Evolutionary conservation across 2,888 invertebrate species (phyloP), one percentile per base, ranked within the genome.

Genomic region (Troglohyphantes excavatus): DNA sequence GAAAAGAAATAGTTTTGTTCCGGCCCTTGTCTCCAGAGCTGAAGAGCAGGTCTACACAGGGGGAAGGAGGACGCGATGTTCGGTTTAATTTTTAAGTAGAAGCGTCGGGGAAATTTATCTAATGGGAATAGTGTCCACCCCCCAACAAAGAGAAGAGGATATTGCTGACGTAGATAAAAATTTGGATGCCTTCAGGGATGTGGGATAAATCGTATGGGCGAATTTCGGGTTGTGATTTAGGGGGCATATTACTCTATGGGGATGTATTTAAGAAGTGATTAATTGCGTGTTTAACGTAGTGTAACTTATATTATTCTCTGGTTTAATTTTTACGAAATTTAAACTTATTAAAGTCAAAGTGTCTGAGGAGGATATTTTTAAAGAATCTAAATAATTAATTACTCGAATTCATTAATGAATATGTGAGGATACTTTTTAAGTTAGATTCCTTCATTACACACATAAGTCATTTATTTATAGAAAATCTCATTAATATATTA

Each of bases 21-120:
- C 65, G 23, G 26, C 26, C 17, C 43, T 65, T 65, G 26, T 72
- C 21, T 46, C 72, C 46, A 33, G 13, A 65, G 65, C 13, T 13
- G 26, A 6, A 26, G 11, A 26, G 11, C 46, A 23, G 21, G 11
- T 78, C 78, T 26, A n/a, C 17, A 3, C 21, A 5, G 13, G 39
- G 39, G 13, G 17, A n/a, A 39, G 78, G 9, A 33, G 17, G 63
- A 26, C 75, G 61, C 61, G 78, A 39, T 63, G 65, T 63, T 43
- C 7, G 33, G 78, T 78, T 78, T 78, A 78, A 78, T 78, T 78
- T 78, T 78, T 78, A 78, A 65, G 78, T 78, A 78, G 39, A 26
- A 59, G 75, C 27, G 75, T 61, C 75, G 23, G 17, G 46, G 26
- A 72, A 72, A 43, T 23, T 72, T 72, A 46, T 21, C 43, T 46